Conservation (phyloP, 1,140 invertebrate species). For the Coenobita brevimanus region DNA sequence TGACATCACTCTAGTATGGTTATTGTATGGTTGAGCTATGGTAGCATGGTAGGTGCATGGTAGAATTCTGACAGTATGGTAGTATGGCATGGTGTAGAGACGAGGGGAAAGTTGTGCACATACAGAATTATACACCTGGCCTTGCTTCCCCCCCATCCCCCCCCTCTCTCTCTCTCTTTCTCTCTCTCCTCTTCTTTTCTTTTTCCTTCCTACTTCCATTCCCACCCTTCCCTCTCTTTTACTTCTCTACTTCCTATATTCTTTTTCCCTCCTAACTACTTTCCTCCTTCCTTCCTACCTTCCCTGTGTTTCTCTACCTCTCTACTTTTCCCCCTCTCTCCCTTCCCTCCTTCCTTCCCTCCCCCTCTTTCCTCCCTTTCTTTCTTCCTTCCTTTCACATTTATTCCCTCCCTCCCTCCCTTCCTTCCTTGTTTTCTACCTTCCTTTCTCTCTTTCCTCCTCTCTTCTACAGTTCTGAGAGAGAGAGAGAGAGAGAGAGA, state of each 20-base stretch:
- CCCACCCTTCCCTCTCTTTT: background rate
- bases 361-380: background rate
- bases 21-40: too few relatives aligned
- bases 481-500: background rate
- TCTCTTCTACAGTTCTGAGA: background rate
- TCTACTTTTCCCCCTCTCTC: too few relatives aligned
- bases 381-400: background rate
- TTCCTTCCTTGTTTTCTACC: background rate
- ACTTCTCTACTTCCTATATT: background rate
- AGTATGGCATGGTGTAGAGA: too few relatives aligned
- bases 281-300: conserved; percentile 90
- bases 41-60: too few relatives aligned
- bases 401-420: background rate
- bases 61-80: too few relatives aligned
- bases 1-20: too few relatives aligned
- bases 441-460: conserved; percentile 8
- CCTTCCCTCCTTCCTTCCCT: too few relatives aligned
- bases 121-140: too few relatives aligned
- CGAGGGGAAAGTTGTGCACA: too few relatives aligned
- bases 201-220: background rate
- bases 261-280: background rate
- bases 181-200: background rate
- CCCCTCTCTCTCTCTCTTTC: too few relatives aligned
- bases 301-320: conserved; percentile 72
- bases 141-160: background rate